Base-by-base conservation (phyloP, 2,888 invertebrate genomes). In the Subacronicta megacephala region DNA sequence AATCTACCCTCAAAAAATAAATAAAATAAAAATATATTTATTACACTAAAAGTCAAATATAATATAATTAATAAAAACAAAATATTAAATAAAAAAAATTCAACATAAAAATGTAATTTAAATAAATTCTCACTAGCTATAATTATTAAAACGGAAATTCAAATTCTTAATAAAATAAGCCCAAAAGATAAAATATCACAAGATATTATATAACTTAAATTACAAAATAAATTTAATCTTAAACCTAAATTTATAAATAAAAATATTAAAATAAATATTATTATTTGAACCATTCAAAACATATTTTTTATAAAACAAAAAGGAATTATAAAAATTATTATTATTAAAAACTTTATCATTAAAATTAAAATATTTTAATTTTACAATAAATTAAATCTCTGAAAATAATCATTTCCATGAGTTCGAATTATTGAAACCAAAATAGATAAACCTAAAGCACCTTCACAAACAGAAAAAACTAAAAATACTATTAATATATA, bases 1-100 rank as follows among this genome's bases (percentile, higher is more conserved):
- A 96, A 92, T 3, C 95, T 95, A 2, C 93, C 86, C 58, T 96
- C 96, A 96, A 96, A 97, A 95, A 95, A 95, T 86, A 96, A 90
- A 95, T 96, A 96, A 95, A 96, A 96, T 78, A 94, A 75, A 90
- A 96, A 92, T 82, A 96, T 90, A 95, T 95, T 95, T 83, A 93
- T 84, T 6, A 87, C 83, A 55, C 84, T 89, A 95, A 96, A 96
- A 84, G 94, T 94, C 75, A 95, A 72, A 88, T 89, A 83, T 87
- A 96, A 94, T 78, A 95, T 89, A 75, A 95, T 68, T 82, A 95
- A 81, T 84, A 96, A 91, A 67, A 95, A 68, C 73, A 95, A 62
- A 78, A 95, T 61, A 85, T 95, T 89, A 73, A 95, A 85, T 78
- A 92, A 82, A 95, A 95, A 95, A 89, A 94, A 92, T 77, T 84